Conservation (phyloP, 2,113 vertebrate species). For the Tilapia sparmanii region DNA sequence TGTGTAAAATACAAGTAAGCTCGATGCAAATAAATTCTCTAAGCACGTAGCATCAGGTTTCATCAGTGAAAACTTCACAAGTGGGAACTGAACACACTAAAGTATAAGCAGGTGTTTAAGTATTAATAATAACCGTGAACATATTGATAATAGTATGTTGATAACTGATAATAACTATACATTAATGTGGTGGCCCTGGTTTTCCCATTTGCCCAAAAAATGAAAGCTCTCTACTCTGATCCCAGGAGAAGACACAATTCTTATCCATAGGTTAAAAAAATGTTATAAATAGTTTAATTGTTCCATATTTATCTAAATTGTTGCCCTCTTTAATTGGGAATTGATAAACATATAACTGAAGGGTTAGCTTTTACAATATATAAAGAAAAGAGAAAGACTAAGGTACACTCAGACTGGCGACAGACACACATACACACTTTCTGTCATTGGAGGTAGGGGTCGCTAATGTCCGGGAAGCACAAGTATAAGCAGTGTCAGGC, state of each 20-base stretch:
- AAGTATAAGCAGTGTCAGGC: not conserved
- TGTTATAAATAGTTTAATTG: not conserved
- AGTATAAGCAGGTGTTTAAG: not conserved
- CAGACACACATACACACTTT: not conserved
- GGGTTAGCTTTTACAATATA: not conserved
- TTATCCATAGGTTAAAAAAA: not conserved
- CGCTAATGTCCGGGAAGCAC: conserved; percentile 18
- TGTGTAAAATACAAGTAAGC: not conserved
- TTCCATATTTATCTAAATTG: not conserved
- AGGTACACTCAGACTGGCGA: not conserved
- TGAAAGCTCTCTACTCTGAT: not conserved
- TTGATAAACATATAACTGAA: not conserved
- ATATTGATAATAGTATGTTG: not conserved
- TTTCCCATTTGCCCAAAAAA: not conserved
- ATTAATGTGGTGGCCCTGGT: not conserved
- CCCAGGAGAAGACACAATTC: not conserved
- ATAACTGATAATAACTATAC: not conserved
- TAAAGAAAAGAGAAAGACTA: not conserved
- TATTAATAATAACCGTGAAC: not conserved
- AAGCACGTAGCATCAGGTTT: not conserved
- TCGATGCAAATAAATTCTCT: not conserved
- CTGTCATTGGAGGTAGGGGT: not conserved
- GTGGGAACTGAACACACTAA: not conserved
- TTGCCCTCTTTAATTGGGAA: not conserved
- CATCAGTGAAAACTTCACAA: not conserved